Base-by-base conservation (phyloP, 2,113 vertebrate species). In the Zosterops borbonicus region DNA sequence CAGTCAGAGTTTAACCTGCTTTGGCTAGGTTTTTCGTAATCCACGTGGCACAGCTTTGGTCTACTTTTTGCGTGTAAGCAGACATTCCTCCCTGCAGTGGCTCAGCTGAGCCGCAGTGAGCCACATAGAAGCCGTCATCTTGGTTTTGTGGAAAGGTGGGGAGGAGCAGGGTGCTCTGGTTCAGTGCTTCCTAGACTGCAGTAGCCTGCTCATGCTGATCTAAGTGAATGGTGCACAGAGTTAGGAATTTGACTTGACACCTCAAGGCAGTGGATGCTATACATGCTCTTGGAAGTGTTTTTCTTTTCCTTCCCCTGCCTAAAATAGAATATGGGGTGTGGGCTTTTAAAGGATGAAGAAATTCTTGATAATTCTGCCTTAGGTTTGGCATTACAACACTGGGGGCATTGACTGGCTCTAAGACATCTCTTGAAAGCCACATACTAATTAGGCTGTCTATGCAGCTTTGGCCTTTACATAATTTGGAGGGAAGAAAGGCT, bases 1-100 rank as follows among this genome's bases (percentile, higher is more conserved):
- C 17, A 55, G 29, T 73, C 50, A 42, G 37, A 71, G 39, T 55
- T 73, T n/a, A 42, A 56, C 70, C 39, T 2, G 9, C 23, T 56
- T 73, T 73, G 52, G 52, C 29, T 73, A 4, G 5, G 16, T 27
- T 55, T 56, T 53, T 73, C 2, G 2, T n/a, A 56, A 56, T 55
- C 17, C 2, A 3, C 2, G 2, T 3, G 9, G 29, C 9, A 1
- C 28, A 42, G 16, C 42, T 73, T 56, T 73, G 16, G 29, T 73
- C 50, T 55, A 22, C 29, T 73, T 55, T 29, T n/a, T 73, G 29
- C 9, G 1, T 73, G 22, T 55, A 73, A 50, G 50, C 22, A 73
- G 50, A 42, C 29, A 55, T 53, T 73, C 69, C 29, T 73, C 69
- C 37, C 12, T 9, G 2, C 50, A 55, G 50, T 55, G 69, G 69